Evolutionary conservation across 1,140 invertebrate genomes (phyloP).

Genomic region (Drosophila dunni): DNA sequence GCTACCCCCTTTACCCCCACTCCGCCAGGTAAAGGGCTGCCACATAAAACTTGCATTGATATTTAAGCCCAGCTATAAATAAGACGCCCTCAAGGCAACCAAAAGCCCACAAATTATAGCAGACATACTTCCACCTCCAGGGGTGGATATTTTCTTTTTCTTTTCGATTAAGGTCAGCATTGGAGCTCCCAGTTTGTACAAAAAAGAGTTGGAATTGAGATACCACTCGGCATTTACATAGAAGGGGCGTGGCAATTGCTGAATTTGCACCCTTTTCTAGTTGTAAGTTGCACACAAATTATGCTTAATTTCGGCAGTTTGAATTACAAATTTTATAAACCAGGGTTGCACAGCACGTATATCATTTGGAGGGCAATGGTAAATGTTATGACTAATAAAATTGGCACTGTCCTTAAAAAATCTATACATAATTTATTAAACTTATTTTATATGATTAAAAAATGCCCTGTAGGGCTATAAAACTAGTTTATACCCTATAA

Average conservation of each 20-base stretch:
- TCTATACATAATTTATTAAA: no score
- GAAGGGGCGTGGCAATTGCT: conserved; percentile 28
- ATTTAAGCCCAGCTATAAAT: conserved; percentile 80
- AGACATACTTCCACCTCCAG: conserved; percentile 13
- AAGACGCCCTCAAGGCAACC: conserved; percentile 76
- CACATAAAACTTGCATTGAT: conserved; percentile 76
- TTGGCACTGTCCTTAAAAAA: no score
- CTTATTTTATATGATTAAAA: no score
- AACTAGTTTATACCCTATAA: not conserved
- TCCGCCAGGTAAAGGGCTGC: conserved; percentile 45
- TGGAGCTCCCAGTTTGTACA: not conserved
- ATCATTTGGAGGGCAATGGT: no score
- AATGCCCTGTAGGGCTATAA: no score
- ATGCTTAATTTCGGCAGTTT: conserved; percentile 34
- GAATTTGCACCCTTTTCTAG: conserved; percentile 46
- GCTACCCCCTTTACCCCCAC: not conserved
- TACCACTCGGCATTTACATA: conserved; percentile 69
- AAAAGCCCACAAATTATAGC: conserved; percentile 77
- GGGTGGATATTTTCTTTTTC: conserved; percentile 62
- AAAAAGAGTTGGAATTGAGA: conserved; percentile 54
- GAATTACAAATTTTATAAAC: conserved; percentile 3
- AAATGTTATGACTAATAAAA: no score
- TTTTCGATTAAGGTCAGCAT: conserved; percentile 15
- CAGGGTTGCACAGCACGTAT: conserved; percentile 6
- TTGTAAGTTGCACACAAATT: conserved; percentile 25